phyloP scores from a whole-genome alignment of 2,113 vertebrate genomes.

The Chloebia gouldiae region DNA sequence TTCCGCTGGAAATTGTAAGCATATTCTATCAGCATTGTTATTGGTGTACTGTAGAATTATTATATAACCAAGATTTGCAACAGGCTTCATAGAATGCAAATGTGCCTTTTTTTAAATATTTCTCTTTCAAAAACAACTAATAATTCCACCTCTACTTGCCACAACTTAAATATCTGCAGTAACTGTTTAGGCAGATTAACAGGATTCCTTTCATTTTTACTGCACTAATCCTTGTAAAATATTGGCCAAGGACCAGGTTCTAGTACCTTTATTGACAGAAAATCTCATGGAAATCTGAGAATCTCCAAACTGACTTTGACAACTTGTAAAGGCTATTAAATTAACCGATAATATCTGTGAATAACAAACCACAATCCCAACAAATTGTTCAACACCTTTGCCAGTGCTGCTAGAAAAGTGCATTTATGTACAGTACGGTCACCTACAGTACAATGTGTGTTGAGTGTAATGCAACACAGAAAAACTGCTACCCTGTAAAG shows the following conservation, averaged over 20 bases:
- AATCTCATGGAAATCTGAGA: not conserved
- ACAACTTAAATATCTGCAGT: not conserved
- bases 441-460: rapidly evolving
- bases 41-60: not conserved
- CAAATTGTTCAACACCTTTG: not conserved
- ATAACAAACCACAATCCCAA: not conserved
- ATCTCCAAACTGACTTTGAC: not conserved
- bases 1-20: not conserved
- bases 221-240: not conserved
- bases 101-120: not conserved
- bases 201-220: not conserved
- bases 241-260: not conserved
- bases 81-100: not conserved
- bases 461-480: not conserved
- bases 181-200: not conserved
- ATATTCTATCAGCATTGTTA: not conserved
- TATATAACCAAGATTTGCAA: not conserved
- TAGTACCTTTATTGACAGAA: not conserved
- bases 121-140: not conserved
- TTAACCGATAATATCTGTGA: not conserved
- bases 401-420: not conserved
- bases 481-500: not conserved
- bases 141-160: not conserved
- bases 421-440: not conserved
- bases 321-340: not conserved